These are phyloP conservation scores for Clusia tigrina DNA, from an alignment of 2,888 invertebrate species.

Conservation along the genomic window DNA sequence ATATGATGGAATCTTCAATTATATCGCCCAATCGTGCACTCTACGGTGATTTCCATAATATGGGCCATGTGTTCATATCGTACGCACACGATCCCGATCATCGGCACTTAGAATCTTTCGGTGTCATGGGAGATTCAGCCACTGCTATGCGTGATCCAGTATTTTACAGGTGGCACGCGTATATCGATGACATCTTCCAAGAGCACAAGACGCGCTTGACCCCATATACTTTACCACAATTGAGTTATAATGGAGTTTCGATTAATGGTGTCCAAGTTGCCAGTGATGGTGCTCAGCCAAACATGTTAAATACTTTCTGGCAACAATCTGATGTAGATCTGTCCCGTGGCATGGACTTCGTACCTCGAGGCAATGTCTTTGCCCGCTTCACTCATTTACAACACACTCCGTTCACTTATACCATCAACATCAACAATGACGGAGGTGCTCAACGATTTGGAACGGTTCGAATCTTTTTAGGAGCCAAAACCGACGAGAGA, in stretches of 20 bases:
- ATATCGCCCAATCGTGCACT: slow-evolving; percentile 74
- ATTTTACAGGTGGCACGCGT: slow-evolving; percentile 87
- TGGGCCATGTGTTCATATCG: slow-evolving; percentile 81
- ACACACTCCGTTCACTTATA: slow-evolving; percentile 75
- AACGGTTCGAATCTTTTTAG: slow-evolving; percentile 74
- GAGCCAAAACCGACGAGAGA: slow-evolving; percentile 73
- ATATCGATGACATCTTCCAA: slow-evolving; percentile 80
- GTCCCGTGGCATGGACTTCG: slow-evolving; percentile 82
- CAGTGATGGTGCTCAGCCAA: slow-evolving; percentile 66
- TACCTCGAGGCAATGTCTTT: slow-evolving; percentile 76
- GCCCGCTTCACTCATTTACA: slow-evolving; percentile 80
- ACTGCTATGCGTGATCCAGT: slow-evolving; percentile 88
- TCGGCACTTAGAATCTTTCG: slow-evolving; percentile 75
- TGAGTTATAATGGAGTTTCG: slow-evolving; percentile 66
- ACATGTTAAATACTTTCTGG: slow-evolving; percentile 78
- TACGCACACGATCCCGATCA: slow-evolving; percentile 84
- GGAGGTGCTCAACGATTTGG: slow-evolving; percentile 66
- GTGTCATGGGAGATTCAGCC: slow-evolving; percentile 83
- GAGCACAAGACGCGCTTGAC: slow-evolving; percentile 76
- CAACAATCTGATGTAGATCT: slow-evolving; percentile 81
- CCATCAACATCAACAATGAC: slow-evolving; percentile 71
- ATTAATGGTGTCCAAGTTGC: slow-evolving; percentile 69
- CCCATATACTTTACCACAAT: slow-evolving; percentile 67
- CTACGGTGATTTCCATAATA: slow-evolving; percentile 84
- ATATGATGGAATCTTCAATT: slow-evolving; percentile 78